These are phyloP conservation scores for Alaudala cheleensis DNA, from an alignment of 2,113 vertebrate genomes.

Conservation along the genomic window DNA sequence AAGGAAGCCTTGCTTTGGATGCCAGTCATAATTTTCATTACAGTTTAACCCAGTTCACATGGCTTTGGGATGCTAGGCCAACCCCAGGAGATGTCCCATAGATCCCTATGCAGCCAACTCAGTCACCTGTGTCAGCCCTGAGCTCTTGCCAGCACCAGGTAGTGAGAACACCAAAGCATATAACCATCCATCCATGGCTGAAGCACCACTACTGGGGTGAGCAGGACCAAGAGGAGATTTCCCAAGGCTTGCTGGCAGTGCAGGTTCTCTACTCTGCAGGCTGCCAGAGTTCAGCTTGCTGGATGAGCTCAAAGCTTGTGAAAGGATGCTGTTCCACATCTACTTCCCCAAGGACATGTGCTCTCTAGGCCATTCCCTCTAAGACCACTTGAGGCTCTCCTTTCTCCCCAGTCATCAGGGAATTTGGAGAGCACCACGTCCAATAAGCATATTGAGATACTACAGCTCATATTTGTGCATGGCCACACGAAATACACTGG, in stretches of 20 bases:
- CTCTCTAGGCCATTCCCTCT: neutral
- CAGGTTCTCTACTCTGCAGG: neutral
- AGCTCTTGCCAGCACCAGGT: neutral
- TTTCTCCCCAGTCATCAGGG: neutral
- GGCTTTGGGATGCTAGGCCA: neutral
- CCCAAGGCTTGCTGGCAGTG: neutral
- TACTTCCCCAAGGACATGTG: accelerated
- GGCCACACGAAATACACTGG: neutral
- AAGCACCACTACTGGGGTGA: neutral
- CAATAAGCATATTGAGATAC: neutral
- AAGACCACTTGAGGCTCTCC: neutral
- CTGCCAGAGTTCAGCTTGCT: neutral
- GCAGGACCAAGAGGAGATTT: neutral
- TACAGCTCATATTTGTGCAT: neutral
- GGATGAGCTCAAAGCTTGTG: neutral
- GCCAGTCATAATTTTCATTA: neutral
- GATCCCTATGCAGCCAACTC: accelerated
- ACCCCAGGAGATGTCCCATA: accelerated
- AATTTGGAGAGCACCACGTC: neutral
- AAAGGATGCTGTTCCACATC: neutral
- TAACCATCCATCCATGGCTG: neutral
- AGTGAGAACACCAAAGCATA: neutral
- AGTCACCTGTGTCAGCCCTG: neutral
- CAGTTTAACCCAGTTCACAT: accelerated
- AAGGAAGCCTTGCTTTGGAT: neutral